A percentile compares a stretch with the other conserved stretches of the same genome.
Conservation (phyloP, 2,888 invertebrate genomes). For the Lathronympha strigana region DNA sequence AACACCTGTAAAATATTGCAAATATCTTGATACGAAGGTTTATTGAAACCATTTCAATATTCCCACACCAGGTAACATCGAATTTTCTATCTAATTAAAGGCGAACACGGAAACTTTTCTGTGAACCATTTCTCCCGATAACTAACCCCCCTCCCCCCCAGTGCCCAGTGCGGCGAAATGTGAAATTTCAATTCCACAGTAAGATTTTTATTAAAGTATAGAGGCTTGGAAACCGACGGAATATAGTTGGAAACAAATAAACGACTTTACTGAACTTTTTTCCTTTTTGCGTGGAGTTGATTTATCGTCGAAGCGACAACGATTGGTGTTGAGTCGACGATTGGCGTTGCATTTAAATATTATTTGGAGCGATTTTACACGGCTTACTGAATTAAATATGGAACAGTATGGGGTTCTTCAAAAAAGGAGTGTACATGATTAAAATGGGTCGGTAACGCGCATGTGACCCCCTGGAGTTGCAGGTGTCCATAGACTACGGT, state of each 20-base stretch:
- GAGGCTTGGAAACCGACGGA: constrained; percentile 65
- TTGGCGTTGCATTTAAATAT: constrained; percentile 80
- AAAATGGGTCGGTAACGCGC: no score
- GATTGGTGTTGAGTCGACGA: constrained; percentile 73
- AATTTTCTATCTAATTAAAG: constrained; percentile 62
- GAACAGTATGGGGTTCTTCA: no score
- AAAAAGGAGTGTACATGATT: no score
- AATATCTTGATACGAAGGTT: background rate
- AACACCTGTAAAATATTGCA: no score
- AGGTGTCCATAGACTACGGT: no score
- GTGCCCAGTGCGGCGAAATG: constrained; percentile 62
- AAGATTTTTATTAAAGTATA: constrained; percentile 72
- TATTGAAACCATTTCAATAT: constrained; percentile 13
- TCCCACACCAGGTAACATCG: constrained; percentile 26
- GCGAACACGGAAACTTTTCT: constrained; percentile 53
- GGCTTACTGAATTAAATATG: constrained; percentile 10
- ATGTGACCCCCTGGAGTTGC: no score
- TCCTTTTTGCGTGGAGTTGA: constrained; percentile 75
- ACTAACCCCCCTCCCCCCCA: constrained; percentile 46
- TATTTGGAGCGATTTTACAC: constrained; percentile 59
- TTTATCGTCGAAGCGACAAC: constrained; percentile 71
- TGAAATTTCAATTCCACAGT: constrained; percentile 73
- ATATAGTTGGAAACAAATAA: constrained; percentile 82
- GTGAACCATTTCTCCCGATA: constrained; percentile 58
- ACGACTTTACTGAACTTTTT: constrained; percentile 72